Base-by-base conservation (phyloP, 2,797 vertebrate genomes). In the Benthosema pterotum region DNA sequence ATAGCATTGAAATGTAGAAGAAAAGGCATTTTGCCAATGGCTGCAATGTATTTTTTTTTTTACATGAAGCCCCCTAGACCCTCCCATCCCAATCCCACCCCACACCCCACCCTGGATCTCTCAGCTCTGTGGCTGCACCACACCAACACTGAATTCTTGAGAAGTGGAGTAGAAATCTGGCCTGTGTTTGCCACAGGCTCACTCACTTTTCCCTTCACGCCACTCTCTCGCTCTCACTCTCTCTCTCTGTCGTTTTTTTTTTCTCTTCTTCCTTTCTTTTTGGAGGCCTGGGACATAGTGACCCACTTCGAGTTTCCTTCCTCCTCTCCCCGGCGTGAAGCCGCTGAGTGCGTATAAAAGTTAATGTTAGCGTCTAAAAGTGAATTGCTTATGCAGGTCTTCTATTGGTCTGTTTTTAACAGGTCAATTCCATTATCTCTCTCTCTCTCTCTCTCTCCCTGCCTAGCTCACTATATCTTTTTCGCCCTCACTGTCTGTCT, bases 231-330 rank as follows among this genome's bases (percentile, higher is more conserved):
- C 18, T 9, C 45, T 43, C 38, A 16, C n/a, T 45, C 56, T 6
- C 51, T 53, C 14, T 52, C 17, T 45, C 38, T 52, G 2, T 16
- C 55, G 69, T 49, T 63, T 11, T 11, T 56, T 49, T 53, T 77
- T 57, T 77, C 19, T 75, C 81, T n/a, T 58, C 70, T 50, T 76
- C 57, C 63, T 54, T 54, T 49, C 62, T 69, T 64, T n/a, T 48
- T 62, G 17, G 60, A 82, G 77, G 79, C 74, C 80, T 80, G 80
- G 89, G 90, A 90, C 88, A 90, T 77, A 86, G 77, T 92, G 86
- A 91, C 87, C 89, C 83, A 89, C 63, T 88, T 91, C 83, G 71
- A 86, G 75, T 87, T n/a, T 90, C 86, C 87, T 87, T 83, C 82
- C 82, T 79, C 81, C 82, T 79, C 81, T 77, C 71, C 63, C 56